Conservation (phyloP, 1,140 invertebrate genomes). For the Zaprionus gabonicus region DNA sequence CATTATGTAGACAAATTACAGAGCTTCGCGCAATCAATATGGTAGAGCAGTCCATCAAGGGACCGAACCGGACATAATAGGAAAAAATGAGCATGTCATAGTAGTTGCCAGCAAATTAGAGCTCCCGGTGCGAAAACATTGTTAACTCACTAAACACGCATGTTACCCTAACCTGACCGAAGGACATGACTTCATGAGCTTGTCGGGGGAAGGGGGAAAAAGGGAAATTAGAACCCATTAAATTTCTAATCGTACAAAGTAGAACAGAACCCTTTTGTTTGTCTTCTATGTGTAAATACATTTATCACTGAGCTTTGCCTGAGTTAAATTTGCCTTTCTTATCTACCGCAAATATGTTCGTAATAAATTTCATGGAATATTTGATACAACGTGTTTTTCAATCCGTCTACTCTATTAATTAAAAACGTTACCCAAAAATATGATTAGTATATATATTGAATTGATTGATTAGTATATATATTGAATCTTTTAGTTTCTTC, state of each 20-base stretch:
- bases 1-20: slow-evolving; percentile 48
- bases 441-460: not conserved
- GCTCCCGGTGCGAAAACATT: slow-evolving; percentile 25
- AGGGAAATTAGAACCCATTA: not conserved
- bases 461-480: not conserved
- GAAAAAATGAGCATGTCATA: slow-evolving; percentile 22
- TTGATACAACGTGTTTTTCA: not conserved
- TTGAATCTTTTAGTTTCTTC: slow-evolving; percentile 6
- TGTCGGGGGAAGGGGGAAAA: not conserved
- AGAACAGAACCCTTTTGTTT: slow-evolving; percentile 13
- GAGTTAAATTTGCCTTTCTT: slow-evolving; percentile 23
- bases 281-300: slow-evolving; percentile 28
- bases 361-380: slow-evolving; percentile 1
- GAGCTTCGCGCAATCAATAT: slow-evolving; percentile 17
- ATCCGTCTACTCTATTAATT: not conserved
- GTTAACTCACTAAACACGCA: slow-evolving; percentile 10
- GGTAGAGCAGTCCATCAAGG: not conserved
- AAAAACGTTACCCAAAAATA: not conserved
- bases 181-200: slow-evolving; percentile 19
- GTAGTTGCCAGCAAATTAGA: slow-evolving; percentile 34
- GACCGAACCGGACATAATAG: not conserved
- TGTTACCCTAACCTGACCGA: slow-evolving; percentile 2
- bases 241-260: not conserved
- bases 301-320: slow-evolving; percentile 30
- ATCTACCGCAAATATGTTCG: slow-evolving; percentile 28